Percentiles rank a stretch among this genome's conserved stretches.
phyloP scores from a whole-genome alignment of 2,888 invertebrate species.

The Leptopilina myrica region DNA sequence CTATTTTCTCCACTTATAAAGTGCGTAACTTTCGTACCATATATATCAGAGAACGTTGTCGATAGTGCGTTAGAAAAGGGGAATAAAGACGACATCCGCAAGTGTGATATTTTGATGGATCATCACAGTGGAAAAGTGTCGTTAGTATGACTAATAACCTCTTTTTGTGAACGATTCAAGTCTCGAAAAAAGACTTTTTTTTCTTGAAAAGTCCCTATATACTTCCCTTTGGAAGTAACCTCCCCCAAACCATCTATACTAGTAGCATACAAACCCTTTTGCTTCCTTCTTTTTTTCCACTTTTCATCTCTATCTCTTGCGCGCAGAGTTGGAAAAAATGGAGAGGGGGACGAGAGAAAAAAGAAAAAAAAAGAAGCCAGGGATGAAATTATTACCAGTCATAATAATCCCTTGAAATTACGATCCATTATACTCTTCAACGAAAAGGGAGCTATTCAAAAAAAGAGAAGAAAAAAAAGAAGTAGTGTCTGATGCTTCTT shows the following conservation, averaged over 20 bases:
- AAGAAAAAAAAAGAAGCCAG: slow-evolving; percentile 25
- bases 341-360: not conserved
- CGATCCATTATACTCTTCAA: slow-evolving; percentile 40
- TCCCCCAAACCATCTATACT: too few relatives aligned
- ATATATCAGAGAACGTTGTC: not conserved
- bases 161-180: slow-evolving; percentile 34
- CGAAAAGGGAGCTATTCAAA: slow-evolving; percentile 27
- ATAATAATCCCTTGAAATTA: slow-evolving; percentile 53
- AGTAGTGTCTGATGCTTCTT: slow-evolving; percentile 13
- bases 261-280: not conserved
- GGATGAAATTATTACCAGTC: slow-evolving; percentile 42
- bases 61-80: slow-evolving; percentile 8
- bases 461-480: not conserved
- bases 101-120: slow-evolving; percentile 45
- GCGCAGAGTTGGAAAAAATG: slow-evolving; percentile 13
- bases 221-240: too few relatives aligned
- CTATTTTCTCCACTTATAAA: too few relatives aligned
- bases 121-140: slow-evolving; percentile 25
- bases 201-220: too few relatives aligned
- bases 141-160: slow-evolving; percentile 44
- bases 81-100: not conserved
- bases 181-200: not conserved
- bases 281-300: slow-evolving; percentile 8
- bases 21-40: too few relatives aligned
- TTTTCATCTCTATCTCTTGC: slow-evolving; percentile 29